phyloP scores from a whole-genome alignment of 1,140 invertebrate species.

The Philaenus spumarius region DNA sequence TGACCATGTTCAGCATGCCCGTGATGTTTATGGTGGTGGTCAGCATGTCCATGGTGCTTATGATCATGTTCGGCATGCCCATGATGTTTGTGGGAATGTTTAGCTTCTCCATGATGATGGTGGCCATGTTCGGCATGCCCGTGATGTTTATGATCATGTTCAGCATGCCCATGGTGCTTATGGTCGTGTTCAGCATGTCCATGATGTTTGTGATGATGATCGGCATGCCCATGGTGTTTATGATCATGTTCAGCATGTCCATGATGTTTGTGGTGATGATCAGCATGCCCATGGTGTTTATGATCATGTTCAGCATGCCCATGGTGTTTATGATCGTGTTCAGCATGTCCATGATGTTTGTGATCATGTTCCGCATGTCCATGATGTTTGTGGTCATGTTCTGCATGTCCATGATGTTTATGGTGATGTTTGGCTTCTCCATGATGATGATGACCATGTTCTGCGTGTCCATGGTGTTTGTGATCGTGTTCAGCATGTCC shows the following conservation, averaged over 20 bases:
- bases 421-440: slow-evolving; percentile 7
- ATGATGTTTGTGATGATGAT: slow-evolving; percentile 8
- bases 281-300: slow-evolving; percentile 6
- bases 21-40: slow-evolving; percentile 9
- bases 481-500: slow-evolving; percentile 15
- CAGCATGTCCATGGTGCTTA: slow-evolving; percentile 9
- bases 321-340: slow-evolving; percentile 5
- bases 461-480: slow-evolving; percentile 17
- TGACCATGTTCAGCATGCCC: slow-evolving; percentile 8
- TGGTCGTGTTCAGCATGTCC: slow-evolving; percentile 7
- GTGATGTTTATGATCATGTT: slow-evolving; percentile 10
- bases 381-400: slow-evolving; percentile 11
- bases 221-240: slow-evolving; percentile 11
- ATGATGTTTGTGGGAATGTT: slow-evolving; percentile 6
- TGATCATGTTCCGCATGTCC: slow-evolving; percentile 8
- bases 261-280: slow-evolving; percentile 5
- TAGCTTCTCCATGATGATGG: neutral
- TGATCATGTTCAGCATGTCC: neutral
- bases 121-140: neutral
- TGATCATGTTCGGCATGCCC: slow-evolving; percentile 4
- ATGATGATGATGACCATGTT: slow-evolving; percentile 12
- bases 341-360: neutral
- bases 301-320: slow-evolving; percentile 7
- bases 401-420: slow-evolving; percentile 11
- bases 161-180: slow-evolving; percentile 6